Conservation (phyloP, 1,140 invertebrate genomes). For the Drosophila bocki region DNA sequence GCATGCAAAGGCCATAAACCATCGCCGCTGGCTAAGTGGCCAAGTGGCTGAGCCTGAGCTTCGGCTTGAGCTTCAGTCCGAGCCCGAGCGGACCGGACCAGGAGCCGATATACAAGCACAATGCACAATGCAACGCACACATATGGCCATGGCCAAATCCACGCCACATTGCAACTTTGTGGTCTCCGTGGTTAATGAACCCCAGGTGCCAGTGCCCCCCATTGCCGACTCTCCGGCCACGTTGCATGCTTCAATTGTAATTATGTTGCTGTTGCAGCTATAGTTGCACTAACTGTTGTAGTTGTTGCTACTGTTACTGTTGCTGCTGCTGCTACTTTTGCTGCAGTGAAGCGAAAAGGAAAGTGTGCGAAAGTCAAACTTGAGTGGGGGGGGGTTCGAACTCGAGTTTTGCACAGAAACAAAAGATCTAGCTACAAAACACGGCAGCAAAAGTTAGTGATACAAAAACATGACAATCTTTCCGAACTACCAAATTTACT, state of each 20-base stretch:
- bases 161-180: constrained; percentile 8
- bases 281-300: constrained; percentile 21
- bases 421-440: not conserved
- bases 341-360: constrained; percentile 69
- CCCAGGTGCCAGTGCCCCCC: constrained; percentile 44
- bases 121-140: constrained; percentile 39
- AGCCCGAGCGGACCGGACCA: constrained; percentile 28
- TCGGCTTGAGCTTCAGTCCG: not conserved
- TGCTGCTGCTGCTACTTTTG: constrained; percentile 17
- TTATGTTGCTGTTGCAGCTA: constrained; percentile 55
- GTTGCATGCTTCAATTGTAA: constrained; percentile 75
- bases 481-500: too few relatives aligned
- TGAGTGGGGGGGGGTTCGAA: constrained; percentile 12
- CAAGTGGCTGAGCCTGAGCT: constrained; percentile 11
- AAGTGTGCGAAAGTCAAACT: constrained; percentile 70
- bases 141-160: constrained; percentile 57
- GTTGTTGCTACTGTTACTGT: constrained; percentile 12
- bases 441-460: not conserved
- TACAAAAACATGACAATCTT: not conserved
- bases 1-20: constrained; percentile 70
- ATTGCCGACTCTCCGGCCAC: constrained; percentile 8
- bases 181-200: constrained; percentile 72
- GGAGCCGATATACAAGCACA: constrained; percentile 49
- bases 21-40: constrained; percentile 42
- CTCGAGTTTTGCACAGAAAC: constrained; percentile 28